Evolutionary conservation across 1,140 invertebrate species (phyloP), one percentile per base, ranked within the genome.

Genomic region (Sinella curviseta): DNA sequence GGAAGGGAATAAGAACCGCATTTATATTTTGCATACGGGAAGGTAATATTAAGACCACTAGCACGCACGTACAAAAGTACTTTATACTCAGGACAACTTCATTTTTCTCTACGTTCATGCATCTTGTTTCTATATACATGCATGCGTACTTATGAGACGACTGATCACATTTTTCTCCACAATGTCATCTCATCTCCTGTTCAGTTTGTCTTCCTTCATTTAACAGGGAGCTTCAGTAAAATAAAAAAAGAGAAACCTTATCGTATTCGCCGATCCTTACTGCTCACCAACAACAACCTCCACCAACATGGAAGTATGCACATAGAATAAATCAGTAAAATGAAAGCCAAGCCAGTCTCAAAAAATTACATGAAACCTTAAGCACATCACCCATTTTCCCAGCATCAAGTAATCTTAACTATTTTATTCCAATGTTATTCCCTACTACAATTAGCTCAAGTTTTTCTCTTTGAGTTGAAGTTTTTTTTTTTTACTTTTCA

Each of bases 161-260:
- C 57, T 60, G 57, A 60, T 60, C 57, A 26, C 24, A 60, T 60
- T 60, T 26, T 60, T 12, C 12, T 12, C 3, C 4, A n/a, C 24
- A n/a, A 60, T 60, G 57, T 60, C 57, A 60, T 60, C 57, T 60
- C 57, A 60, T 60, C 24, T 60, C 24, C 14, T 60, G 39, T 20
- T 60, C 57, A 60, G 57, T 60, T 60, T 60, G 57, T 60, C 57
- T 16, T 60, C 57, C 57, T 60, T 60, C 57, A 60, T 60, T 60
- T 60, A 60, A 60, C 39, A 48, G 8, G 8, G 39, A 48, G 39
- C 20, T 48, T 48, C 20, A 48, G 20, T 20, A 48, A 48, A 20
- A 48, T 48, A 48, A 48, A 48, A 20, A 12, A 48, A 48, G 39
- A 48, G 39, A 48, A 48, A 20, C 39, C 39, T 48, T 48, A 48